Conservation (phyloP, 1,140 invertebrate species). For the Ostrea denselamellosa region DNA sequence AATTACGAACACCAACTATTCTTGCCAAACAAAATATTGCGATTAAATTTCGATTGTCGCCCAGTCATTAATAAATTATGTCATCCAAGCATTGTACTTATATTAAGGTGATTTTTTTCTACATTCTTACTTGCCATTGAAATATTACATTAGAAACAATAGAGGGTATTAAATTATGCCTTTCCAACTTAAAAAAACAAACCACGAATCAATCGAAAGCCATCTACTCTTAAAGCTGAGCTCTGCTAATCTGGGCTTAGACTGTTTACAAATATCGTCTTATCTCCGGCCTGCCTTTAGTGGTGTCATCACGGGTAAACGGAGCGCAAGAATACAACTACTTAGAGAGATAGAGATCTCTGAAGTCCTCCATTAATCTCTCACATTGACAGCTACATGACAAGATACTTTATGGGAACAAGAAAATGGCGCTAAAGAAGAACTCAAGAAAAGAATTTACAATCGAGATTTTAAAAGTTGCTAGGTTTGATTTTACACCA, state of each 20-base stretch:
- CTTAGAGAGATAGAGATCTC: conserved; percentile 20
- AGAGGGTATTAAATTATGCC: neutral
- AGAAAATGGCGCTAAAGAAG: conserved; percentile 31
- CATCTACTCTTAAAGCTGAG: neutral
- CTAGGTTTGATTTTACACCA: neutral
- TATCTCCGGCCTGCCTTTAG: neutral
- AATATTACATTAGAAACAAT: neutral
- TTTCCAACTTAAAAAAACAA: neutral
- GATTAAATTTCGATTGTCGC: neutral
- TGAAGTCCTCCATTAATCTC: conserved; percentile 1
- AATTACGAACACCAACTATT: neutral
- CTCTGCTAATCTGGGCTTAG: neutral
- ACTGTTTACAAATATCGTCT: neutral
- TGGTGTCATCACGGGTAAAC: conserved; percentile 15
- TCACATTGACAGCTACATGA: conserved; percentile 19
- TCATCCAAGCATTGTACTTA: too few relatives aligned
- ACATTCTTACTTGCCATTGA: too few relatives aligned
- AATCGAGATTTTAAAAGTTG: neutral
- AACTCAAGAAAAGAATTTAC: conserved; percentile 9
- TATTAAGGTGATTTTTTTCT: too few relatives aligned
- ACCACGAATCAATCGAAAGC: neutral
- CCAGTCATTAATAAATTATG: too few relatives aligned
- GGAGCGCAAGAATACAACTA: conserved; percentile 31
- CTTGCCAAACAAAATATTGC: neutral
- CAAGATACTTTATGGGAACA: conserved; percentile 37